Base-by-base conservation (phyloP, 1,140 invertebrate genomes). In the Portunus trituberculatus region DNA sequence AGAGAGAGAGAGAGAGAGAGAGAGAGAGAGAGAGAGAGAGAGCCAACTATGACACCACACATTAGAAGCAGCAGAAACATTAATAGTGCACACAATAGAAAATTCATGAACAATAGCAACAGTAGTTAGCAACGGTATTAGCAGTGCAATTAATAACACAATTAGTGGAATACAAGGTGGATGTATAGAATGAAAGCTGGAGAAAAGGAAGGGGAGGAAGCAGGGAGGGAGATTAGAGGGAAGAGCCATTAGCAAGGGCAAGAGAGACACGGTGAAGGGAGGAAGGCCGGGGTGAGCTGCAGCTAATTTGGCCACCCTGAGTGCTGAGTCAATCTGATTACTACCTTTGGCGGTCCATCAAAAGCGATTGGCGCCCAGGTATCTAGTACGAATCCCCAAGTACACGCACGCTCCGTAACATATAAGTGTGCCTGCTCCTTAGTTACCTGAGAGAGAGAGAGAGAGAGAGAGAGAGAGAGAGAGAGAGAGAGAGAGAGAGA, bases 1-100 rank as follows among this genome's bases (percentile, higher is more conserved):
- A 76, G 67, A 76, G 67, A 76, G 67, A 76, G 67, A 76, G 67
- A 76, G 67, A 76, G 67, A 76, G 67, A 76, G 52, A 59, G 67
- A 76, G 59, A 76, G 59, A 76, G 59, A 76, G 59, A 76, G 59
- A 76, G 59, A 76, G 59, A 76, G 59, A 76, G 59, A 76, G 59
- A 76, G 59, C 84, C 3, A n/a, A 1, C 12, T 16, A 39, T 10
- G 7, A 12, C 28, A 39, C 7, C 16, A 87, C 39, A 39, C n/a
- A 87, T 31, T 32, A 25, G 0, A 16, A 32, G 7, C 39, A 87
- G 16, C n/a, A 87, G 28, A 4, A 87, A 32, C n/a, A 87, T 20
- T 87, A 2, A 10, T 87, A 87, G 16, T 87, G 25, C 12, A 32
- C 12, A 6, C 0, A 87, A 25, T 10, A 39, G 0, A 25, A 87